Evolutionary conservation across 2,888 invertebrate species (phyloP).

Genomic region (Drosophila mimica): DNA sequence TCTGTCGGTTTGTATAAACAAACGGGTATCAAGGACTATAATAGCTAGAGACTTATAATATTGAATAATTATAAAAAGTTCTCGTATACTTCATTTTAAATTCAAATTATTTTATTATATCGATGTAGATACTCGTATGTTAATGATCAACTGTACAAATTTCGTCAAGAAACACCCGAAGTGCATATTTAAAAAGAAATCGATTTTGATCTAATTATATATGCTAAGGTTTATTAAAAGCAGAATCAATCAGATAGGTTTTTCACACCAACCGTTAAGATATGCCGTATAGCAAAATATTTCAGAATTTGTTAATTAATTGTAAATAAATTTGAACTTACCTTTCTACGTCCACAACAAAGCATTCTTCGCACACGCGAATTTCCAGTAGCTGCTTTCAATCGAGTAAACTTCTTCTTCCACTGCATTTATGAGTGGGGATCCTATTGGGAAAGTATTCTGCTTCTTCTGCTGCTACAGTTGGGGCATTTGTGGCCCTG

Average conservation of each 20-base stretch:
- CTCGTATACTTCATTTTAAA: background rate
- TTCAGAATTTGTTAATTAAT: background rate
- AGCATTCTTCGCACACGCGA: constrained; percentile 94
- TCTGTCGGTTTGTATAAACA: too few relatives aligned
- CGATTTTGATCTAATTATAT: background rate
- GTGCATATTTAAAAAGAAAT: background rate
- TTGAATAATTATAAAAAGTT: background rate
- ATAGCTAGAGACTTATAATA: background rate
- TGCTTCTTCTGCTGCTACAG: constrained; percentile 56
- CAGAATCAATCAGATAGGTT: background rate
- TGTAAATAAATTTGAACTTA: constrained; percentile 85
- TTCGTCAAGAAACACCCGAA: background rate
- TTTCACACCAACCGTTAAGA: background rate
- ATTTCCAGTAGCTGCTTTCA: constrained; percentile 90
- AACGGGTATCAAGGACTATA: too few relatives aligned
- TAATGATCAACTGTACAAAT: background rate
- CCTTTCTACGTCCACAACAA: constrained; percentile 98
- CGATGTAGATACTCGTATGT: too few relatives aligned
- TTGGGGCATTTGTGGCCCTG: constrained; percentile 58
- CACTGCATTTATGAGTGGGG: constrained; percentile 89
- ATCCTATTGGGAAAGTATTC: constrained; percentile 67
- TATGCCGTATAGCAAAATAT: background rate
- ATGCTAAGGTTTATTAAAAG: background rate
- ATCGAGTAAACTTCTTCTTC: constrained; percentile 93
- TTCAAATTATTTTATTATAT: background rate